Evolutionary conservation across 2,113 vertebrate genomes (phyloP), one percentile per base, ranked within the genome.

Genomic region (Vulpes lagopus): DNA sequence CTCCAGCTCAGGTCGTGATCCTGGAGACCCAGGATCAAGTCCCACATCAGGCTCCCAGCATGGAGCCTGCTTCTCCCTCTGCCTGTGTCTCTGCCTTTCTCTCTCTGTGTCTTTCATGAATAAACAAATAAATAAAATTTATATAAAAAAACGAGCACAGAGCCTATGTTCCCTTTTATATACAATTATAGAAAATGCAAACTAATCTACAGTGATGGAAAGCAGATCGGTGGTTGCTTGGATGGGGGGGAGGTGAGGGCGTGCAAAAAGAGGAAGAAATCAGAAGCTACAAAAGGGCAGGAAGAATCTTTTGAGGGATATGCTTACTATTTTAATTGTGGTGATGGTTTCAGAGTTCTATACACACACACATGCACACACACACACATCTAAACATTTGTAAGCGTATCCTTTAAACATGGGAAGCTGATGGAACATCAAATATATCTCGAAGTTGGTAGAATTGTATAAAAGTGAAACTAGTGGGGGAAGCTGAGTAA

Each of bases 391-490:
- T 89, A 74, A 84, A 65, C 60, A n/a, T 49, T 65, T 20, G 12
- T 51, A 82, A 83, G 15, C 25, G 49, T 76, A 27, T 35, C 57
- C 87, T 89, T 73, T 51, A 53, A 89, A 73, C 15, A 90, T 57
- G 23, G 51, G 53, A 8, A 6, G 14, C 60, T 71, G 80, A 62
- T 32, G n/a, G 10, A n/a, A 73, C 8, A 23, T 53, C 43, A 60
- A 10, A 43, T 62, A 32, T n/a, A 73, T 73, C 20, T 60, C 22
- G 16, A 62, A 87, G 55, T 19, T 87, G 74, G 30, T 73, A 92
- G 92, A 80, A 87, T 8, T 92, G 19, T 55, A 64, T 87, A 57
- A 95, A 81, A 76, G 67, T 22, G 23, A 91, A 90, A 67, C 22
- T 71, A 60, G 8, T 12, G 55, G 38, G 43, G 65, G 65, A 62